Base-by-base conservation (phyloP, 2,888 invertebrate species). In the Aphidius colemani region DNA sequence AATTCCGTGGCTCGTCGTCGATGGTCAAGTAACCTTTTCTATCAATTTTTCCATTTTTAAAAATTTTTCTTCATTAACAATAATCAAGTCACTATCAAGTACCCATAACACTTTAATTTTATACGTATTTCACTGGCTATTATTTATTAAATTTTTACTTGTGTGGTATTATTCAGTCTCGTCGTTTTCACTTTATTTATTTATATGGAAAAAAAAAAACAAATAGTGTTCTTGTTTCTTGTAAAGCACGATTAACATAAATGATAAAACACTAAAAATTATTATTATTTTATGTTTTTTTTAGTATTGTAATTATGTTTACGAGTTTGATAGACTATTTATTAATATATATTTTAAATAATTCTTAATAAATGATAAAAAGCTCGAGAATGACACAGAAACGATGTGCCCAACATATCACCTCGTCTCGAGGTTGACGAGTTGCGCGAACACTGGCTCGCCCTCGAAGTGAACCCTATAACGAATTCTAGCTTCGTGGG, bases 381-480 rank as follows among this genome's bases (percentile, higher is more conserved):
- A 30, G 30, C 30, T 30, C 30, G 30, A 30, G 30, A 30, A 30
- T 46, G 57, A 57, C 11, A 57, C 46, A 30, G 30, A 57, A 57
- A 57, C 30, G 10, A 8, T 59, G 59, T 55, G 59, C 55, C 46
- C 49, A 63, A 45, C 62, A 59, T 64, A 64, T 50, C 55, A 43
- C 45, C 30, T 53, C 60, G 60, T 60, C 57, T 50, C 57, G 58
- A 58, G 62, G 62, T 43, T 62, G 56, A 64, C 64, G 65, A 61
- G 66, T 61, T 67, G 66, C 69, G 67, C 66, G 65, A 68, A 67
- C 64, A 66, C 70, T 66, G 65, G 66, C 67, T 66, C 61, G 65
- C 65, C 61, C 65, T 59, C 64, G 60, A 59, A 62, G 61, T 64
- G 64, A 66, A 82, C 56, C 72, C 74, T 70, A 85, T 85, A 63